These are phyloP conservation scores for Falcunculus frontatus DNA, from an alignment of 2,113 vertebrate genomes.

Conservation along the genomic window DNA sequence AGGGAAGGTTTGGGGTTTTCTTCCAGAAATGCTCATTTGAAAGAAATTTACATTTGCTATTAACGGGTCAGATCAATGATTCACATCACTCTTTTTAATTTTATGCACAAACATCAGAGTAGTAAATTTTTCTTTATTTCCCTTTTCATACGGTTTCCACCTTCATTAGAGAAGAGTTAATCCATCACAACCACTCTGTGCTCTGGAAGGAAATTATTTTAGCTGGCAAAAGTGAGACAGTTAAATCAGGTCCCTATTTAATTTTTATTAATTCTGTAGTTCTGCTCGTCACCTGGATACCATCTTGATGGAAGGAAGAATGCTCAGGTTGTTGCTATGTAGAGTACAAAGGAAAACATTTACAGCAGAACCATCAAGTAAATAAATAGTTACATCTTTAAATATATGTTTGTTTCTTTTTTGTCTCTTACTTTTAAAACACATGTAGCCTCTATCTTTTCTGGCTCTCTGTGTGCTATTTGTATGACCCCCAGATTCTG, in stretches of 20 bases:
- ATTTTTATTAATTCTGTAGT: conserved; percentile 29
- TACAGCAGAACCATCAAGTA: neutral
- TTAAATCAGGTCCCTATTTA: neutral
- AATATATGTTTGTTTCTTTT: neutral
- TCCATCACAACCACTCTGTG: neutral
- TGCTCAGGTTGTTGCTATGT: conserved; percentile 19
- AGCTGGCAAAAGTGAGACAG: neutral
- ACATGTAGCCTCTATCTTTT: neutral
- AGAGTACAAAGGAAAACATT: neutral
- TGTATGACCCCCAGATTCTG: neutral
- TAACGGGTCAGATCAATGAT: neutral
- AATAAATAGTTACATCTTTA: neutral
- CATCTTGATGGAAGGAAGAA: neutral
- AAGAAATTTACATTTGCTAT: neutral
- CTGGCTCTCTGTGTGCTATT: neutral
- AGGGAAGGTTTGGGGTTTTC: neutral
- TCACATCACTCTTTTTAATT: neutral
- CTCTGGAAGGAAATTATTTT: neutral
- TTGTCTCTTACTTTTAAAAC: neutral
- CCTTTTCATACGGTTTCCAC: neutral
- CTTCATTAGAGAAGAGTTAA: neutral
- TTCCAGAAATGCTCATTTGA: neutral
- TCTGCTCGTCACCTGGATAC: conserved; percentile 35
- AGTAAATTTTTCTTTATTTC: conserved; percentile 1
- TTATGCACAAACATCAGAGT: neutral